Conservation (phyloP, 2,113 vertebrate genomes). For the Perccottus glenii region DNA sequence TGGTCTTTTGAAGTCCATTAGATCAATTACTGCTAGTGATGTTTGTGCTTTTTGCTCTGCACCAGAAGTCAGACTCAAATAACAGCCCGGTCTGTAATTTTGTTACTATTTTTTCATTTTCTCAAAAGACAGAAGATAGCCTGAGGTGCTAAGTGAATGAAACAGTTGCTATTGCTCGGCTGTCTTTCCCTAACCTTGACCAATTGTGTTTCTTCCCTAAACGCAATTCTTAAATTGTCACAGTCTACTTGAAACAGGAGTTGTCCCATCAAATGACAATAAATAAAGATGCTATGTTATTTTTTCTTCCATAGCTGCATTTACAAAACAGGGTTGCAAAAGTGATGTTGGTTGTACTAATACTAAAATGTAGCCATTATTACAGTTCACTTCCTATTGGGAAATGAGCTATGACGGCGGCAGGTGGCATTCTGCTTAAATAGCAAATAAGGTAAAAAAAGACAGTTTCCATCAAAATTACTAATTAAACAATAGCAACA, state of each 20-base stretch:
- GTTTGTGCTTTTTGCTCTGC: constrained; percentile 21
- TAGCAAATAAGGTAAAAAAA: background rate
- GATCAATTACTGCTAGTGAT: constrained; percentile 9
- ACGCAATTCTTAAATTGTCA: no score
- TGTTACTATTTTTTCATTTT: no score
- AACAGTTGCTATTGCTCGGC: no score
- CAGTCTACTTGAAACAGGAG: no score
- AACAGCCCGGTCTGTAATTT: background rate
- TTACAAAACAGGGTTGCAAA: background rate
- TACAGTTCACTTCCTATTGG: constrained; percentile 45
- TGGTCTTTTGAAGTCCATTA: constrained; percentile 30
- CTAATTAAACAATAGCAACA: constrained; percentile 10
- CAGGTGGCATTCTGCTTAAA: constrained; percentile 35
- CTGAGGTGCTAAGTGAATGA: no score
- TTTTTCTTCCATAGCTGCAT: no score
- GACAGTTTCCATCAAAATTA: background rate
- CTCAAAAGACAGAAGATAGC: no score
- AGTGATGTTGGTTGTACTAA: constrained; percentile 19
- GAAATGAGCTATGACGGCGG: constrained; percentile 44
- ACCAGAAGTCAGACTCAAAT: constrained; percentile 14
- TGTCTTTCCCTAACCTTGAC: no score
- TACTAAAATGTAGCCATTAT: constrained; percentile 44
- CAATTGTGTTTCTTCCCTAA: no score
- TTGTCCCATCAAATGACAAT: no score
- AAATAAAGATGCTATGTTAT: no score